Evolutionary conservation across 2,888 invertebrate genomes (phyloP).

Genomic region (Ennomos quercinarius): DNA sequence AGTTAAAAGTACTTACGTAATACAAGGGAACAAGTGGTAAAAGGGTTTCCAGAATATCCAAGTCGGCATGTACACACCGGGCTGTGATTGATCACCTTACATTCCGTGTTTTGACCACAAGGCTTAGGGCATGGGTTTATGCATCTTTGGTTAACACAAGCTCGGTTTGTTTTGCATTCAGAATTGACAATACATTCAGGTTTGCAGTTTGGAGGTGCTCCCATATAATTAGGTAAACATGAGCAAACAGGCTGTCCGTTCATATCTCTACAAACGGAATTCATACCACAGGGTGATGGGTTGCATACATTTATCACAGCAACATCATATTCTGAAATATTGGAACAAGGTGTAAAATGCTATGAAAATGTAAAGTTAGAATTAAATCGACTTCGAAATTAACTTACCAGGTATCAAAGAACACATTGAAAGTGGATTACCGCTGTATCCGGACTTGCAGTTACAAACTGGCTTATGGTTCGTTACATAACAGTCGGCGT

Average conservation of each 20-base stretch:
- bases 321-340: conserved; percentile 65
- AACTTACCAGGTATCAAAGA: conserved; percentile 67
- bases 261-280: conserved; percentile 89
- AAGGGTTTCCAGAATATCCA: conserved; percentile 89
- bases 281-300: conserved; percentile 90
- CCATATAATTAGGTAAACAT: conserved; percentile 88
- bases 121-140: conserved; percentile 88
- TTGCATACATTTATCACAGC: conserved; percentile 86
- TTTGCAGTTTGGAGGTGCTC: conserved; percentile 87
- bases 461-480: conserved; percentile 88
- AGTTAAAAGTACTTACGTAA: conserved; percentile 80
- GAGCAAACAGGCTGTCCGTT: conserved; percentile 90
- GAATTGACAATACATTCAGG: conserved; percentile 88
- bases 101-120: conserved; percentile 88
- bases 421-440: conserved; percentile 87
- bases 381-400: not conserved
- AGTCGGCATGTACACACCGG: conserved; percentile 89
- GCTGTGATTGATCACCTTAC: conserved; percentile 89
- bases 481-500: conserved; percentile 88
- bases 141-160: conserved; percentile 89
- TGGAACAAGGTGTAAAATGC: conserved; percentile 7
- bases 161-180: conserved; percentile 87
- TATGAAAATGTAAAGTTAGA: not conserved
- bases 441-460: conserved; percentile 86
- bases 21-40: conserved; percentile 85